Evolutionary conservation across 2,113 vertebrate species (phyloP).

Genomic region (Romanogobio albipinnatus): DNA sequence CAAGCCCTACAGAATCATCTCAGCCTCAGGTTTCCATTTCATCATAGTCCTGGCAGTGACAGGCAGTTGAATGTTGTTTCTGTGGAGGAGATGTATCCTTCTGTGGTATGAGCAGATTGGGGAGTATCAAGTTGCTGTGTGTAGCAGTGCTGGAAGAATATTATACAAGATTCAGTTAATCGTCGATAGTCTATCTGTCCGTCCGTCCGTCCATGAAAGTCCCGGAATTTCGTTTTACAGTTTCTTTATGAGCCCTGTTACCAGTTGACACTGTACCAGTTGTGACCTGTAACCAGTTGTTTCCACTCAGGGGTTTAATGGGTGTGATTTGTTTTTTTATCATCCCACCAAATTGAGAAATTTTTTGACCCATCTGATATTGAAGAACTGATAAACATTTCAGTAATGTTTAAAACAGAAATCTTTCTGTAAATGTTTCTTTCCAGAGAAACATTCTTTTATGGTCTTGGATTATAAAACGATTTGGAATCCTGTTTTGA

Average conservation of each 20-base stretch:
- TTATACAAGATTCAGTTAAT: not conserved
- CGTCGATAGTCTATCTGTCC: too few relatives aligned
- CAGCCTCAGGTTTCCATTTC: not conserved
- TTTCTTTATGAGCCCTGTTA: too few relatives aligned
- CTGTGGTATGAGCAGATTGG: not conserved
- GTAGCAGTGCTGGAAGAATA: not conserved
- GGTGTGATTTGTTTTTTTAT: too few relatives aligned
- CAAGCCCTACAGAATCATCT: not conserved
- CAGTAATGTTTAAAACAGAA: not conserved
- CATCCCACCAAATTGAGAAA: too few relatives aligned
- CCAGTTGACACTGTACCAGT: too few relatives aligned
- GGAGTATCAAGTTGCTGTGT: not conserved
- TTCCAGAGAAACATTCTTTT: not conserved
- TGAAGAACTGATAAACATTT: not conserved
- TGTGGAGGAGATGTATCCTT: not conserved
- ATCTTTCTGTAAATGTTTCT: not conserved
- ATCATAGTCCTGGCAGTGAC: not conserved
- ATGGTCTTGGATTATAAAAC: too few relatives aligned
- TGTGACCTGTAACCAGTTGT: too few relatives aligned
- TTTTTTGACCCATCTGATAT: not conserved
- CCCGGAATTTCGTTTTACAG: too few relatives aligned
- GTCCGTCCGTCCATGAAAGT: too few relatives aligned
- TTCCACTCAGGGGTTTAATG: too few relatives aligned
- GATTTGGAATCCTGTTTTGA: not conserved
- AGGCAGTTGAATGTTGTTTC: not conserved